Evolutionary conservation across 2,888 invertebrate genomes (phyloP).

Genomic region (Nomada hirtipes): DNA sequence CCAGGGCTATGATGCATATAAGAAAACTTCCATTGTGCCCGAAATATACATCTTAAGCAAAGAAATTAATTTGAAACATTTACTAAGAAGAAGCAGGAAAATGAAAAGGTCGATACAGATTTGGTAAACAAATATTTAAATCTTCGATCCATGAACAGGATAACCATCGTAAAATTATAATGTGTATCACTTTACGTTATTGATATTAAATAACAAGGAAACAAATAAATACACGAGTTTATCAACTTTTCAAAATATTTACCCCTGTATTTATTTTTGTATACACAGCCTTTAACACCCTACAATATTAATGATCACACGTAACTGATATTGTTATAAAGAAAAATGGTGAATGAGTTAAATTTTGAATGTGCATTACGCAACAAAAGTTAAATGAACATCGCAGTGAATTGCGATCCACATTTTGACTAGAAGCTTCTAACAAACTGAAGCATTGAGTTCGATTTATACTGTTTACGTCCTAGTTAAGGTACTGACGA

Average conservation of each 20-base stretch:
- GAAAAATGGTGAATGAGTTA: too few relatives aligned
- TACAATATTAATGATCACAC: neutral
- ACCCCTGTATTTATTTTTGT: neutral
- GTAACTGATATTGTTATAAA: too few relatives aligned
- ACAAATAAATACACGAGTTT: neutral
- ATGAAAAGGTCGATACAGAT: too few relatives aligned
- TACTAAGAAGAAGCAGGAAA: neutral
- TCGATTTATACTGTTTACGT: slow-evolving; percentile 35
- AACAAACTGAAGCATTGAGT: neutral
- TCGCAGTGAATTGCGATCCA: neutral
- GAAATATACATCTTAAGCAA: too few relatives aligned
- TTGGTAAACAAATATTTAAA: too few relatives aligned
- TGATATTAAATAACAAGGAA: neutral
- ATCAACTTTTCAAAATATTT: neutral
- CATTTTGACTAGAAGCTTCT: slow-evolving; percentile 1
- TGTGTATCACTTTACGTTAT: neutral
- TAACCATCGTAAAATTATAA: neutral
- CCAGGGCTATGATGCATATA: neutral
- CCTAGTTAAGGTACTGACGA: neutral
- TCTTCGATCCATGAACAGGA: too few relatives aligned
- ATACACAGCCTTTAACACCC: neutral
- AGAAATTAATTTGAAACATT: neutral
- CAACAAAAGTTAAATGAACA: neutral
- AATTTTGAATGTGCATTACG: too few relatives aligned
- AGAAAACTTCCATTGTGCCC: too few relatives aligned